Evolutionary conservation across 2,113 vertebrate genomes (phyloP).

Genomic region (Atlantisia rogersi): DNA sequence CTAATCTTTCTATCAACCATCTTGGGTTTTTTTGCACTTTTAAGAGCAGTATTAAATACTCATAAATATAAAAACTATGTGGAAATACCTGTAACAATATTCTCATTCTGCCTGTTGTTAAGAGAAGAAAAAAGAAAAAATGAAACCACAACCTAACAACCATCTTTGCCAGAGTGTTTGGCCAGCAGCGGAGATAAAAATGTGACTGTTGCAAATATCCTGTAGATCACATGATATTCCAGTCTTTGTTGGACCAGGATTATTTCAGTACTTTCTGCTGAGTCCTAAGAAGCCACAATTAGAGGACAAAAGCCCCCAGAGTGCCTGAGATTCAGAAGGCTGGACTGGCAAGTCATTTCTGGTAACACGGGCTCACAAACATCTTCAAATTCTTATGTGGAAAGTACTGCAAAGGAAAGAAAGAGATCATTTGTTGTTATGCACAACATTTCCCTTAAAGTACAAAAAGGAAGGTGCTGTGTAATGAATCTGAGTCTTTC

Average conservation of each 20-base stretch:
- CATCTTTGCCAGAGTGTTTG: background rate
- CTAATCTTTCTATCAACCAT: background rate
- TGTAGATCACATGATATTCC: background rate
- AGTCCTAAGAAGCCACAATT: conserved; percentile 3
- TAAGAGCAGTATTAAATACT: conserved; percentile 65
- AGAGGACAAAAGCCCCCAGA: background rate
- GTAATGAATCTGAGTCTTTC: background rate
- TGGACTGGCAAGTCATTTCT: conserved; percentile 1
- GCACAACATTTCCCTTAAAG: background rate
- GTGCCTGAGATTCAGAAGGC: conserved; percentile 62
- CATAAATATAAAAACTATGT: conserved; percentile 56
- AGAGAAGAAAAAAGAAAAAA: background rate
- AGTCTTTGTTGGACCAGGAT: background rate
- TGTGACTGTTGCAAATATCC: background rate
- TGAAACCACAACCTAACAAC: background rate
- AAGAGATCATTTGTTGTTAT: background rate
- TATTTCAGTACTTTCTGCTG: background rate
- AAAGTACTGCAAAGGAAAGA: conserved; percentile 86
- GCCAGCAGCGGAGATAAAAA: conserved; percentile 30
- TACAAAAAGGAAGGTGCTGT: background rate
- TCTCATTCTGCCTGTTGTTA: background rate
- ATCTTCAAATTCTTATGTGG: conserved; percentile 94
- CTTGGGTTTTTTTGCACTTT: conserved; percentile 62
- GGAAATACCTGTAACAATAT: conserved; percentile 28
- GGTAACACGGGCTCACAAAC: background rate